Conservation (phyloP, 2,888 invertebrate species). For the Taphrorychus bicolor region DNA sequence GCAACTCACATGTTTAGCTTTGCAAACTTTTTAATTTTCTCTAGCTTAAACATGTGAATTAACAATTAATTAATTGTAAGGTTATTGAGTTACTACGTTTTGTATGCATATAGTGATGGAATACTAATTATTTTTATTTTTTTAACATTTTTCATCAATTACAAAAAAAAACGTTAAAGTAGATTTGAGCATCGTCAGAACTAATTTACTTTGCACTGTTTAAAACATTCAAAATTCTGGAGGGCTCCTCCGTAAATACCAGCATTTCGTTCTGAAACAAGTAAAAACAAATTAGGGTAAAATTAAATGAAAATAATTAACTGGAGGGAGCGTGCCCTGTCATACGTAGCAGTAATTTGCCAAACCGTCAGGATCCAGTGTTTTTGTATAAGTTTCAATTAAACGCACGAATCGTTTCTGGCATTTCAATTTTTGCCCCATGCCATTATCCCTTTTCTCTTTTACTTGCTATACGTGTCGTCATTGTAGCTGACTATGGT, state of each 20-base stretch:
- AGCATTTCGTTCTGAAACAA: neutral
- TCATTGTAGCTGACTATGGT: too few species aligned
- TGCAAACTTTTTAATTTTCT: too few species aligned
- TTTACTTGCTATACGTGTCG: constrained; percentile 37
- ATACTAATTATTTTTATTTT: too few species aligned
- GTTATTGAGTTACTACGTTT: too few species aligned
- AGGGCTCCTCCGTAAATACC: neutral
- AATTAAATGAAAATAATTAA: constrained; percentile 35
- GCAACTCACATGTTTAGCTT: too few species aligned
- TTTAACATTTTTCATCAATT: too few species aligned
- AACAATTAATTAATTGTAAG: too few species aligned
- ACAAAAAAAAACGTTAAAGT: too few species aligned
- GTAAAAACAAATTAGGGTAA: constrained; percentile 30
- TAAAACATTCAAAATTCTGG: neutral
- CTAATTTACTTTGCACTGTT: too few species aligned
- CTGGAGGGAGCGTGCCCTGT: constrained; percentile 31
- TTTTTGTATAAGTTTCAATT: constrained; percentile 46
- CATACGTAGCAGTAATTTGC: constrained; percentile 38
- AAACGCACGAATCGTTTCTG: constrained; percentile 49
- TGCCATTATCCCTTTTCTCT: constrained; percentile 45
- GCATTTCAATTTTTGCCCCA: constrained; percentile 48
- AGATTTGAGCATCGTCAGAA: too few species aligned
- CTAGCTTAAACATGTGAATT: too few species aligned
- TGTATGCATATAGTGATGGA: too few species aligned
- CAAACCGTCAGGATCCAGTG: constrained; percentile 36